Evolutionary conservation across 1,140 invertebrate genomes (phyloP).

Genomic region (Dolichoris vasculosae): DNA sequence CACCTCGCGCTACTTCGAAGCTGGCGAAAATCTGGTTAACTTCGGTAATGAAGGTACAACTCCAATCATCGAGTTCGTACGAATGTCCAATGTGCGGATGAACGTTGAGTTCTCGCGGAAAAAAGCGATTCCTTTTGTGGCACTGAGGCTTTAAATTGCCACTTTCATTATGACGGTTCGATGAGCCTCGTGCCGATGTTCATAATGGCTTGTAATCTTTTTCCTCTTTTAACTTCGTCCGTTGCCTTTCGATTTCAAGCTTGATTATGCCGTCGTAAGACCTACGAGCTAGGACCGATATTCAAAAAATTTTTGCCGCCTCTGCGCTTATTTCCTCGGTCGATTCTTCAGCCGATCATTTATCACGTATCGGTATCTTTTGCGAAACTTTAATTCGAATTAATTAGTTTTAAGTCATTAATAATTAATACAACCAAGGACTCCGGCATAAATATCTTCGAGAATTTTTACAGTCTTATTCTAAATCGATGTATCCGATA

Average conservation of each 20-base stretch:
- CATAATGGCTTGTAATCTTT: not conserved
- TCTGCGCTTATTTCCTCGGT: not conserved
- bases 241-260: conserved; percentile 35
- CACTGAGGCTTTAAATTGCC: conserved; percentile 44
- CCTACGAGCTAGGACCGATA: not conserved
- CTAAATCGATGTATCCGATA: not conserved
- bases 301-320: not conserved
- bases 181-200: conserved; percentile 15
- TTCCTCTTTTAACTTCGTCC: conserved; percentile 3
- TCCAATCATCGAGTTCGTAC: conserved; percentile 16
- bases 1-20: conserved; percentile 24
- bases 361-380: not conserved
- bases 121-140: conserved; percentile 46
- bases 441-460: not conserved
- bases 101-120: conserved; percentile 6
- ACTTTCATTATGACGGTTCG: conserved; percentile 50
- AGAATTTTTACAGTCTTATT: not conserved
- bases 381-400: not conserved
- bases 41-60: conserved; percentile 49
- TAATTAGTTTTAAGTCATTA: not conserved
- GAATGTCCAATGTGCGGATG: not conserved
- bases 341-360: not conserved
- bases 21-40: conserved; percentile 48
- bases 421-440: not conserved
- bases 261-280: conserved; percentile 34